Base-by-base conservation (phyloP, 2,113 vertebrate genomes). In the Dinomys branickii region DNA sequence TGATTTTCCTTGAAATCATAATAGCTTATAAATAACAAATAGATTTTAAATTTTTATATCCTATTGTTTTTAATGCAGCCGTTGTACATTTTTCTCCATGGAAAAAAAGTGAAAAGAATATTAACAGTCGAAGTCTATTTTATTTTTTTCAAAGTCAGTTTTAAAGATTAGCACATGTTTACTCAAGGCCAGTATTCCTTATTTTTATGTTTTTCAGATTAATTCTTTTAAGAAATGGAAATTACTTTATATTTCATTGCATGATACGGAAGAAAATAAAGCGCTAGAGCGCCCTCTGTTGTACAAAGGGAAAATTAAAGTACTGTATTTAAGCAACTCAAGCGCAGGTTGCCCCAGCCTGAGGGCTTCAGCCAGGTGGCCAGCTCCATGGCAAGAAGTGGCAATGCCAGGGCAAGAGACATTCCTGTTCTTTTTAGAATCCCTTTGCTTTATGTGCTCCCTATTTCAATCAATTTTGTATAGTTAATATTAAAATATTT, bases 211-310 rank as follows among this genome's bases (percentile, higher is more conserved):
- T 35, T 63, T 11, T 10, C 50, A 84, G 59, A 85, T 87, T 1
- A 81, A 73, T 59, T 44, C 67, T 80, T 75, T 67, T 6, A 71
- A 93, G 67, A 90, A 75, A 38, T 30, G 63, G 73, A 44, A 54
- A 47, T 85, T 69, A 20, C 44, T 87, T 61, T n/a, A n/a, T 77
- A 3, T 77, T 87, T 87, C 35, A 28, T 26, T 19, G 58, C 50
- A 28, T 33, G 56, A 7, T 38, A 10, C 10, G 35, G 28, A 85
- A 50, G 44, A 33, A 85, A 95, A 73, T 11, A 56, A 47, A 52
- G 85, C 6, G 0, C 35, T 61, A 86, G 84, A 91, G 88, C 52
- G 87, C 97, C 96, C 96, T 90, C 97, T 97, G 69, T 90, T 52
- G 94, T 80, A 71, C 47, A n/a, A 85, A 96, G 50, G 24, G 85